Evolutionary conservation across 2,797 vertebrate species (phyloP), one percentile per base, ranked within the genome.

Genomic region (Takifugu ocellatus): DNA sequence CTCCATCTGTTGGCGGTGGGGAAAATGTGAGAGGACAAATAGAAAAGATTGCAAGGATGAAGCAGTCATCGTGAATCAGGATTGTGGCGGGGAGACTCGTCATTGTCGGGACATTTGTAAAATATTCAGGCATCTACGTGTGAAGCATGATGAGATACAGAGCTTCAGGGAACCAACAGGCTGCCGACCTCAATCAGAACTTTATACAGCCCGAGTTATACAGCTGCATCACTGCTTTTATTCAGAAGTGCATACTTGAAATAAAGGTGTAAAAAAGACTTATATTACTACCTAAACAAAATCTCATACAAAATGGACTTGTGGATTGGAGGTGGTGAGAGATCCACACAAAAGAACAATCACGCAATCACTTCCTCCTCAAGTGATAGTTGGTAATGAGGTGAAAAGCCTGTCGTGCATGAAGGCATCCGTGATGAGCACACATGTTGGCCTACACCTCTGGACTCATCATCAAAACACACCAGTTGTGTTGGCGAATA

Each of bases 31-130:
- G 68, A 66, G 76, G 80, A 87, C 84, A 78, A 86, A 86, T 84
- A 87, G 85, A 84, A 85, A 85, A 88, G 80, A 90, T 89, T 84
- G 79, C 66, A 26, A 71, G 84, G 84, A 86, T 88, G 87, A 87
- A 88, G 71, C 71, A 54, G 75, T 84, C 84, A 72, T 55, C 65
- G 63, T 66, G 76, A 83, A 85, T 91, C 85, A 86, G 78, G 31
- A 69, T 85, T 63, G 68, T 33, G 48, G 72, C 63, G 66, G 72
- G 75, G 77, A 59, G 74, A 61, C 74, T 72, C 72, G 72, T 78
- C 78, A 74, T 84, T 82, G 83, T 81, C 76, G 0, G 74, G 65
- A 54, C 73, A 55, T 87, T 85, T 84, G 79, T 86, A 75, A 84
- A 83, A 87, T 80, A 87, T 82, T 82, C 82, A 77, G 66, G 61